phyloP scores from a whole-genome alignment of 2,888 invertebrate genomes.

The Sarcophaga variegata region DNA sequence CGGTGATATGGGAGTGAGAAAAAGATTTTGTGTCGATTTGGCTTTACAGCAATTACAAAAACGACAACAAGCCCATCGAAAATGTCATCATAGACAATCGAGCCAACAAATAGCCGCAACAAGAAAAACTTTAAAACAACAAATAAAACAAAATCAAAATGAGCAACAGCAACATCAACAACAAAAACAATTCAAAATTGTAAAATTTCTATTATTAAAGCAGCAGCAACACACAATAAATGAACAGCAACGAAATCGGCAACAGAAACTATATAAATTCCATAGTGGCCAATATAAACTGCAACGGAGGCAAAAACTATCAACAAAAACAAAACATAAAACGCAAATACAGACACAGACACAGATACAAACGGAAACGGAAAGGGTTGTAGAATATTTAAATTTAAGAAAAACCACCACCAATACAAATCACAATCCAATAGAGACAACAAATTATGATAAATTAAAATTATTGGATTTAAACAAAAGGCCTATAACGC shows the following conservation, averaged over 20 bases:
- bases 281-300: conserved; percentile 65
- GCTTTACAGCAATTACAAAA: conserved; percentile 67
- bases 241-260: conserved; percentile 65
- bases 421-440: conserved; percentile 59
- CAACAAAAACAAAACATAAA: conserved; percentile 48
- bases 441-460: background rate
- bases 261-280: conserved; percentile 44
- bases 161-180: conserved; percentile 2
- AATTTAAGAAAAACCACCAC: conserved; percentile 56
- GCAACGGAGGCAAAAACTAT: conserved; percentile 71
- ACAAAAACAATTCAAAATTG: conserved; percentile 33
- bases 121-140: conserved; percentile 32
- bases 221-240: conserved; percentile 63
- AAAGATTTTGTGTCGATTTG: conserved; percentile 35
- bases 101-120: conserved; percentile 37
- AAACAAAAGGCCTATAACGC: background rate
- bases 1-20: conserved; percentile 68
- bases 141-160: conserved; percentile 14
- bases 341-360: background rate
- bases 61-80: conserved; percentile 73
- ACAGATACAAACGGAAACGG: background rate
- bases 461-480: background rate
- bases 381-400: conserved; percentile 28
- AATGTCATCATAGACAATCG: conserved; percentile 77
- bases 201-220: conserved; percentile 41